Conservation (phyloP, 2,797 vertebrate species). For the Sebastes reedi region DNA sequence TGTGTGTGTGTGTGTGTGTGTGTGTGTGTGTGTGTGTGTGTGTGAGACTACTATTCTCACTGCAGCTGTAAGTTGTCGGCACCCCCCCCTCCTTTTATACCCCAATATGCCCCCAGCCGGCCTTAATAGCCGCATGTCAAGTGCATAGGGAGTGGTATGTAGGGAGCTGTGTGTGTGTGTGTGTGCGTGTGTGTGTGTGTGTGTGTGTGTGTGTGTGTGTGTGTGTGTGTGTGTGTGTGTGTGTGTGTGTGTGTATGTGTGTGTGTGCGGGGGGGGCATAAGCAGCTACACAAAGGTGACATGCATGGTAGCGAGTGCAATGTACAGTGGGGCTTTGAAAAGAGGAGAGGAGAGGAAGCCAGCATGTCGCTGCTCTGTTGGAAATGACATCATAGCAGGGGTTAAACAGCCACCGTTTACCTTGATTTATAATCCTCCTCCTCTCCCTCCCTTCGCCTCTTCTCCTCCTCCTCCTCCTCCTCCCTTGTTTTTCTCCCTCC, state of each 20-base stretch:
- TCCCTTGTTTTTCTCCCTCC: conserved; percentile 18
- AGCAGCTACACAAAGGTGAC: conserved; percentile 34
- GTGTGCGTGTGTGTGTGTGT: neutral
- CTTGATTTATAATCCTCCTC: conserved; percentile 81
- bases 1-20: neutral
- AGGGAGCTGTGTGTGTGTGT: neutral
- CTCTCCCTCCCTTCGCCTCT: conserved; percentile 11
- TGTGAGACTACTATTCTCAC: neutral
- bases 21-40: neutral
- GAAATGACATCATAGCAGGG: conserved; percentile 82
- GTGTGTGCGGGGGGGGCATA: neutral
- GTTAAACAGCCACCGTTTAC: conserved; percentile 83
- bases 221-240: neutral
- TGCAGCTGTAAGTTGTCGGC: conserved; percentile 1
- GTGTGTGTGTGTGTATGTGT: neutral
- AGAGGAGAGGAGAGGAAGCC: conserved; percentile 57
- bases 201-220: conserved; percentile 6
- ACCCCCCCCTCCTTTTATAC: conserved; percentile 6
- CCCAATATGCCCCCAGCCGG: conserved; percentile 32
- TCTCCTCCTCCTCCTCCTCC: conserved; percentile 11
- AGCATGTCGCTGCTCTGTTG: conserved; percentile 76
- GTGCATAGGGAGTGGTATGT: conserved; percentile 30
- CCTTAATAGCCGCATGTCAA: conserved; percentile 59
- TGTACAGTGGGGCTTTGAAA: conserved; percentile 39
- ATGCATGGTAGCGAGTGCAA: conserved; percentile 31